These are phyloP conservation scores for Cephalopterus ornatus DNA, from an alignment of 2,113 vertebrate genomes.

Conservation along the genomic window DNA sequence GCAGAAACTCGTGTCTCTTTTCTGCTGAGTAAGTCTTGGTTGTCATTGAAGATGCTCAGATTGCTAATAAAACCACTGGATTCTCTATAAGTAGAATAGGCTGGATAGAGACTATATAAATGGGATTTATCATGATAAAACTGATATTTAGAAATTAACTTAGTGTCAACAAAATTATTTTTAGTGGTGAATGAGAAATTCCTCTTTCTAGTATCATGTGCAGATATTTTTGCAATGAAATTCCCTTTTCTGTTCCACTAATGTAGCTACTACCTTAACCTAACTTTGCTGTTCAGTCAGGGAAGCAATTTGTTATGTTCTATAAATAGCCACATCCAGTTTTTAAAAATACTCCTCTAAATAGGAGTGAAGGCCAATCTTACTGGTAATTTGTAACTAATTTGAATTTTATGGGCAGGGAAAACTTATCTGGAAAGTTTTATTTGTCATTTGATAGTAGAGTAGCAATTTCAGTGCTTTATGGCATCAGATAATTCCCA, in stretches of 20 bases:
- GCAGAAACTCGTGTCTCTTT: not conserved
- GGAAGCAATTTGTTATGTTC: not conserved
- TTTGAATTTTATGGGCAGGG: not conserved
- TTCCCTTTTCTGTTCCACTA: not conserved
- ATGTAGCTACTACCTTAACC: not conserved
- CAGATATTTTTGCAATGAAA: not conserved
- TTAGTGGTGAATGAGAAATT: not conserved
- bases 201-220: not conserved
- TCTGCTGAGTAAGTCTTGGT: not conserved
- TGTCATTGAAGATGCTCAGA: not conserved
- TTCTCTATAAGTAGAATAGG: not conserved
- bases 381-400: not conserved
- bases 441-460: not conserved
- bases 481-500: not conserved
- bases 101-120: not conserved
- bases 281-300: not conserved
- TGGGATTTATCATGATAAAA: not conserved
- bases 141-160: not conserved
- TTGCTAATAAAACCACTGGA: not conserved
- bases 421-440: not conserved
- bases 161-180: not conserved
- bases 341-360: not conserved
- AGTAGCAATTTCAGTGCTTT: not conserved
- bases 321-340: accelerated
- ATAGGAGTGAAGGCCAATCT: not conserved